Conservation (phyloP, 2,797 vertebrate genomes). For the Synaphobranchus kaupii region DNA sequence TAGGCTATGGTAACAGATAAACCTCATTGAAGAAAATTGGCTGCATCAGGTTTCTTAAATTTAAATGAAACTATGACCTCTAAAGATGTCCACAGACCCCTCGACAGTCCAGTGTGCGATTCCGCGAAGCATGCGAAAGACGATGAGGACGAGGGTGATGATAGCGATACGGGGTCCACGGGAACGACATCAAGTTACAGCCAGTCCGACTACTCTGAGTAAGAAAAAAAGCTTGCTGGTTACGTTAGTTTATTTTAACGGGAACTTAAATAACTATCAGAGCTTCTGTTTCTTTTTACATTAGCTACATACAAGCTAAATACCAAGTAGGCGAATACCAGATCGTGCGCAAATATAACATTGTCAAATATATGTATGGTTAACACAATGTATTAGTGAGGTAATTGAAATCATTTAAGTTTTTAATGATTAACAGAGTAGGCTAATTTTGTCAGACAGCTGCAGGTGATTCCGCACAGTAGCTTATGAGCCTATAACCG, state of each 20-base stretch:
- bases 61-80: constrained; percentile 50
- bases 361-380: too few species aligned
- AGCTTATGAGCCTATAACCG: too few species aligned
- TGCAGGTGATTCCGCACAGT: too few species aligned
- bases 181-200: constrained; percentile 55
- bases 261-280: not conserved
- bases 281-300: not conserved
- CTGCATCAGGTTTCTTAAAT: not conserved
- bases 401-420: too few species aligned
- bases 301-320: not conserved
- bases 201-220: constrained; percentile 68
- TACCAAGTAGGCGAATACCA: not conserved
- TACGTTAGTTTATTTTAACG: not conserved
- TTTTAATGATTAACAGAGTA: too few species aligned
- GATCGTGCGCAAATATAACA: too few species aligned
- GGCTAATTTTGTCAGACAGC: too few species aligned
- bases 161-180: constrained; percentile 52
- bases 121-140: constrained; percentile 18
- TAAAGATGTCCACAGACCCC: not conserved
- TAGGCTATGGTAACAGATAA: not conserved
- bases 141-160: constrained; percentile 22
- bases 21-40: not conserved
- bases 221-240: constrained; percentile 52
- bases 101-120: not conserved
- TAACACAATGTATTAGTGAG: too few species aligned